Evolutionary conservation across 2,888 invertebrate species (phyloP).

Genomic region (Aproaerema taeniolella): DNA sequence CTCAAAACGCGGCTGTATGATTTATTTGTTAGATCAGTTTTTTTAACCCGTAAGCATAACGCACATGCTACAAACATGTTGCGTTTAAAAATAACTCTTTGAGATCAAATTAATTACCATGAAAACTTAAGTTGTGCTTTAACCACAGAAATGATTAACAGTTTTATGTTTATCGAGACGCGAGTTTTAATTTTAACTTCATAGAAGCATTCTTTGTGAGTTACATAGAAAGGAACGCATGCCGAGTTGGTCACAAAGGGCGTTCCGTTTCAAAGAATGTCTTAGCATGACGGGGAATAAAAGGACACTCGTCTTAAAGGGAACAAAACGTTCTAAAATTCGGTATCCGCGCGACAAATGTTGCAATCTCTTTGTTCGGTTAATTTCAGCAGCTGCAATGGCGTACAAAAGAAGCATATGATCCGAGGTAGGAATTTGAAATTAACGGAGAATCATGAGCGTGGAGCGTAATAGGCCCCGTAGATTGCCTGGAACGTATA

Average conservation of each 20-base stretch:
- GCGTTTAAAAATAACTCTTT: slow-evolving; percentile 41
- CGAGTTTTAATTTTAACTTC: neutral
- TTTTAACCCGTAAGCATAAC: slow-evolving; percentile 38
- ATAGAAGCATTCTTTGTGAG: slow-evolving; percentile 18
- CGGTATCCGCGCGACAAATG: slow-evolving; percentile 59
- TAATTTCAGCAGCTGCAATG: slow-evolving; percentile 63
- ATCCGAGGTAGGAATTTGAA: slow-evolving; percentile 57
- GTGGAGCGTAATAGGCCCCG: slow-evolving; percentile 56
- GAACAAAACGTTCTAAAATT: slow-evolving; percentile 59
- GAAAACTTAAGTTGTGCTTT: slow-evolving; percentile 27
- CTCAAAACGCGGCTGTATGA: slow-evolving; percentile 54
- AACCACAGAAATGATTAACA: slow-evolving; percentile 31
- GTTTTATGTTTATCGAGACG: too few species aligned
- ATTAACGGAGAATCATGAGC: slow-evolving; percentile 66
- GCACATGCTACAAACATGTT: slow-evolving; percentile 55
- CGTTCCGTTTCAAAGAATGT: slow-evolving; percentile 62
- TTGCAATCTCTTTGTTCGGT: slow-evolving; percentile 56
- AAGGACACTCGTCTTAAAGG: slow-evolving; percentile 47
- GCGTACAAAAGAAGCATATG: slow-evolving; percentile 55
- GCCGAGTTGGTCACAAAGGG: slow-evolving; percentile 51
- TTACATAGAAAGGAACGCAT: slow-evolving; percentile 34
- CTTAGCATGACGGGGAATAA: slow-evolving; percentile 51
- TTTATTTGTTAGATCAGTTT: slow-evolving; percentile 54
- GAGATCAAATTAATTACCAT: slow-evolving; percentile 37
- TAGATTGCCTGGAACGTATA: slow-evolving; percentile 70